These are phyloP conservation scores for Synaphobranchus kaupii DNA, from an alignment of 2,797 vertebrate species.

Conservation along the genomic window DNA sequence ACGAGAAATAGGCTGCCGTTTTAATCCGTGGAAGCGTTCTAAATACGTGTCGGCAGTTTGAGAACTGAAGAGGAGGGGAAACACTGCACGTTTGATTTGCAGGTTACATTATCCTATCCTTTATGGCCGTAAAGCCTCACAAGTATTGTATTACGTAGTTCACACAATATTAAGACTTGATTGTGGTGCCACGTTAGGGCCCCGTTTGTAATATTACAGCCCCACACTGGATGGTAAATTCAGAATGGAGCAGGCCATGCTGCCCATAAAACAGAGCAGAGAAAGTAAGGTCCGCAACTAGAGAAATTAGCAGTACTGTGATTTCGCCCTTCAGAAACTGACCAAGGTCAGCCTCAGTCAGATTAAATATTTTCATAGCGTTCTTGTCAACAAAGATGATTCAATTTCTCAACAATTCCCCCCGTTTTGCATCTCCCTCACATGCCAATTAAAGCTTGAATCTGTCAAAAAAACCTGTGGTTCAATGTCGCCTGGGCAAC, in stretches of 20 bases:
- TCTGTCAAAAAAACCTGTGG: conserved; percentile 46
- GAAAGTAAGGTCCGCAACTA: neutral
- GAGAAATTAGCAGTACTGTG: neutral
- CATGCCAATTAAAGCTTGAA: conserved; percentile 65
- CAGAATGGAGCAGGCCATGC: neutral
- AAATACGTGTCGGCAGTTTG: neutral
- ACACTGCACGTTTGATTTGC: neutral
- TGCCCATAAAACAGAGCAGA: neutral
- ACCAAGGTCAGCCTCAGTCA: neutral
- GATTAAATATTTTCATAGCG: neutral
- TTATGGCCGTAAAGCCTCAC: neutral
- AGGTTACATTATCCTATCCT: neutral
- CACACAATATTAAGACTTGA: conserved; percentile 1
- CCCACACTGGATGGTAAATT: neutral
- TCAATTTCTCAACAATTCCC: conserved; percentile 32
- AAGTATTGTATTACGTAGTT: neutral
- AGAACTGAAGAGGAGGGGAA: neutral
- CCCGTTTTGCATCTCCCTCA: conserved; percentile 58
- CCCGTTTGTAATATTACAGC: neutral
- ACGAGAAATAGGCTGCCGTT: neutral
- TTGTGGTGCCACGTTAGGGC: neutral
- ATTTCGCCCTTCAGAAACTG: neutral
- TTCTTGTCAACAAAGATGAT: conserved; percentile 37
- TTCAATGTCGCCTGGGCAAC: neutral
- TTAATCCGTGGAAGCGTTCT: neutral